Conservation (phyloP, 2,797 vertebrate species). For the Chlorospingus flavigularis region DNA sequence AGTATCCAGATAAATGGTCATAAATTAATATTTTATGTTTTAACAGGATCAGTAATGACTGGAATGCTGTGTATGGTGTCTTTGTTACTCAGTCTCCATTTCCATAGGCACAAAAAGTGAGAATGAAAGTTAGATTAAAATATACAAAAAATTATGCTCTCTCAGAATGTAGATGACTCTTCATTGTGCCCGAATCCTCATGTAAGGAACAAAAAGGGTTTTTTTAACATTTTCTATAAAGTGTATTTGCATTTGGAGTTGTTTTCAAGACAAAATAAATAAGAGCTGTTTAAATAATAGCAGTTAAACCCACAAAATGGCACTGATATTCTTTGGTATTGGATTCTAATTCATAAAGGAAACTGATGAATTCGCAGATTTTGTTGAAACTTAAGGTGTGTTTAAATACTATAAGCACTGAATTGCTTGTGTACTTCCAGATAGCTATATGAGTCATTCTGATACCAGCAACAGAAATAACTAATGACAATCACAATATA, state of each 20-base stretch:
- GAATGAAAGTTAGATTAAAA: not conserved
- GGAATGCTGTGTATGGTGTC: not conserved
- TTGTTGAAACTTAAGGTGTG: not conserved
- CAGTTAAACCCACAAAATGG: not conserved
- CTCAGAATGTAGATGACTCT: not conserved
- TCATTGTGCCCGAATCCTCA: not conserved
- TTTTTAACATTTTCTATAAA: not conserved
- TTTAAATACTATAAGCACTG: not conserved
- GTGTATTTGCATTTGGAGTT: not conserved
- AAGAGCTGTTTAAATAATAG: not conserved
- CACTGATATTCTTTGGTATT: not conserved
- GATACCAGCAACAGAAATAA: not conserved
- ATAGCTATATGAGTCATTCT: not conserved
- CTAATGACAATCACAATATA: not conserved
- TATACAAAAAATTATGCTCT: not conserved
- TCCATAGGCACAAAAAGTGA: not conserved
- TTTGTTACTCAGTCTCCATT: not conserved
- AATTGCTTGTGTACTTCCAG: not conserved
- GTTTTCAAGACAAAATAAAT: not conserved
- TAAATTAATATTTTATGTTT: not conserved
- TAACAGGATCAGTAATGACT: not conserved
- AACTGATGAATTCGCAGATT: not conserved
- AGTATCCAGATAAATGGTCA: not conserved
- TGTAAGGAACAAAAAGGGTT: not conserved
- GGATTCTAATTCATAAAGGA: not conserved